Percentiles rank a stretch among this genome's conserved stretches.
phyloP scores from a whole-genome alignment of 2,113 vertebrate genomes.

The Actenoides hombroni region DNA sequence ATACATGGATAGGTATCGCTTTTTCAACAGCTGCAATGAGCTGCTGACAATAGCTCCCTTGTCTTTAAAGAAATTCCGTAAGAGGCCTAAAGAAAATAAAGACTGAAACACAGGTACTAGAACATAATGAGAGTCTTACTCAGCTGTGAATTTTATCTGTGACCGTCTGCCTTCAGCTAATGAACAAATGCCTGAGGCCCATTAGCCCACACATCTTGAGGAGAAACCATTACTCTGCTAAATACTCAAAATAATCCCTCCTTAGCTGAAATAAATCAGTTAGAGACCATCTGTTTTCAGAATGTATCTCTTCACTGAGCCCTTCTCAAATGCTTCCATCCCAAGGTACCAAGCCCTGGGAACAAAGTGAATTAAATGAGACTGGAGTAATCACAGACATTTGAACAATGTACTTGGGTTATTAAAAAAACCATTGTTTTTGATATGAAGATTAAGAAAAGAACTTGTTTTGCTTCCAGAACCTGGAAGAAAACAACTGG shows the following conservation, averaged over 20 bases:
- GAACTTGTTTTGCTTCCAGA: constrained; percentile 43
- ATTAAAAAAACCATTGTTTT: constrained; percentile 3
- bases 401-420: constrained; percentile 17
- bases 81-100: not conserved
- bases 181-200: not conserved
- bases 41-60: not conserved
- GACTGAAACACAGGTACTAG: not conserved
- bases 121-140: not conserved
- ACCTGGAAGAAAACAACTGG: constrained; percentile 3
- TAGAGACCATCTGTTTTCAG: not conserved
- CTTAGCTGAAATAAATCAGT: not conserved
- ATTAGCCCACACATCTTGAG: not conserved
- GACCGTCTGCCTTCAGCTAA: not conserved
- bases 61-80: not conserved
- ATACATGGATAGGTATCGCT: not conserved
- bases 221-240: not conserved
- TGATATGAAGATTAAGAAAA: constrained; percentile 17
- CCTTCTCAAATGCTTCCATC: not conserved
- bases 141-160: not conserved
- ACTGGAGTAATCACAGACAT: not conserved
- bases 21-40: not conserved
- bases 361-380: constrained; percentile 35
- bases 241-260: not conserved
- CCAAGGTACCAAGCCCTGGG: not conserved
- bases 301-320: not conserved